A percentile compares a stretch with the other conserved stretches of the same genome.
Conservation (phyloP, 1,140 invertebrate species). For the Drosophila prosaltans region DNA sequence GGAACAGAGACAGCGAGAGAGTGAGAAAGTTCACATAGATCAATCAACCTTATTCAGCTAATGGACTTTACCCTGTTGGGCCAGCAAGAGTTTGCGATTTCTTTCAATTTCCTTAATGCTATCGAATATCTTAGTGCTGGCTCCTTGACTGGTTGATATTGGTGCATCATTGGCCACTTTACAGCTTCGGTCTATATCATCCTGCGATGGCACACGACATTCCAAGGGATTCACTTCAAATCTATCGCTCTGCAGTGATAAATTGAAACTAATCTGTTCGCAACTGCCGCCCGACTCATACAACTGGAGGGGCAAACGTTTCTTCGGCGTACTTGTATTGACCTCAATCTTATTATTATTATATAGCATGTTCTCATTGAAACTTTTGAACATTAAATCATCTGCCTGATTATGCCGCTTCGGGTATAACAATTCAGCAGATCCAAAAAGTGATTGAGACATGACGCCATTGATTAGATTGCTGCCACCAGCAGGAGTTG, state of each 20-base stretch:
- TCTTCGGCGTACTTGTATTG: constrained; percentile 73
- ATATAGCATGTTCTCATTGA: constrained; percentile 86
- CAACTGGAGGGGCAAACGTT: constrained; percentile 65
- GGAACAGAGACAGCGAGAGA: background rate
- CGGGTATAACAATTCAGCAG: constrained; percentile 73
- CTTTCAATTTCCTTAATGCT: constrained; percentile 95
- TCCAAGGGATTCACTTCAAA: constrained; percentile 84
- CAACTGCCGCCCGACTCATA: constrained; percentile 60
- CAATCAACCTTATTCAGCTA: background rate
- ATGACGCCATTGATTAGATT: constrained; percentile 75
- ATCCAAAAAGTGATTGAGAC: constrained; percentile 81
- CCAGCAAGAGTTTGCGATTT: constrained; percentile 93
- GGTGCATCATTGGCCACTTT: constrained; percentile 92
- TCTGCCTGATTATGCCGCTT: constrained; percentile 68
- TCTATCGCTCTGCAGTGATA: constrained; percentile 83
- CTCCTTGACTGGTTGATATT: constrained; percentile 86
- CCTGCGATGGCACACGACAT: constrained; percentile 87
- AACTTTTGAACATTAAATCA: constrained; percentile 86
- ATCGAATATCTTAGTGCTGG: constrained; percentile 92
- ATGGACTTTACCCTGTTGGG: constrained; percentile 90
- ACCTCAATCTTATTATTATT: constrained; percentile 79
- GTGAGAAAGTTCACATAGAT: background rate
- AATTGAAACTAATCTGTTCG: constrained; percentile 74
- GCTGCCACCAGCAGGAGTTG: constrained; percentile 3
- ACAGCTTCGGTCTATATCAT: constrained; percentile 93